phyloP scores from a whole-genome alignment of 2,888 invertebrate species.

The Encarsia formosa region DNA sequence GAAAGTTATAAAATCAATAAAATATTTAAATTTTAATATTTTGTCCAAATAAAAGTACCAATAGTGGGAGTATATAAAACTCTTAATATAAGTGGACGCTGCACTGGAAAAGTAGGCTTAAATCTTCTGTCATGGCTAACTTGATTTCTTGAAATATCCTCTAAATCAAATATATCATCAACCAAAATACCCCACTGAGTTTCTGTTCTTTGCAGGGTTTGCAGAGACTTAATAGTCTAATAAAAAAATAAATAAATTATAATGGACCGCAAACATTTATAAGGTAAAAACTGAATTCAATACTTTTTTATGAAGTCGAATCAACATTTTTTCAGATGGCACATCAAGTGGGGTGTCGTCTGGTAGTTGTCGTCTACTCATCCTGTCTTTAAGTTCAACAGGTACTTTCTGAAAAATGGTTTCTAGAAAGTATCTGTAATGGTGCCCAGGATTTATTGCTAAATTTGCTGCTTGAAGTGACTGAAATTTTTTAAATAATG shows the following conservation, averaged over 20 bases:
- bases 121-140: constrained; percentile 58
- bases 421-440: constrained; percentile 75
- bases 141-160: constrained; percentile 82
- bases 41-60: constrained; percentile 50
- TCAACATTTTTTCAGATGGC: constrained; percentile 79
- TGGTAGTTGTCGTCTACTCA: constrained; percentile 61
- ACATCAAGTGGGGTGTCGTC: constrained; percentile 61
- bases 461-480: constrained; percentile 79
- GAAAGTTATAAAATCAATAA: not conserved
- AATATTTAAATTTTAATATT: constrained; percentile 6
- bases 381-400: constrained; percentile 69
- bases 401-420: constrained; percentile 88
- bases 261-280: not conserved
- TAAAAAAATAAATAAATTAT: constrained; percentile 27
- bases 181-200: constrained; percentile 90
- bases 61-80: constrained; percentile 64
- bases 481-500: constrained; percentile 55
- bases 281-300: constrained; percentile 17
- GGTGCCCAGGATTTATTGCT: constrained; percentile 71
- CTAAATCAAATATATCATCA: constrained; percentile 73
- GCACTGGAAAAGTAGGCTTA: constrained; percentile 68
- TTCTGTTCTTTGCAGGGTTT: constrained; percentile 88
- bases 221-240: constrained; percentile 80
- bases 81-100: constrained; percentile 58
- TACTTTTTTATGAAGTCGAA: constrained; percentile 87